Percentiles rank a stretch among this genome's conserved stretches.
Evolutionary conservation across 2,888 invertebrate genomes (phyloP).

Genomic region (Nephrotoma appendiculata): DNA sequence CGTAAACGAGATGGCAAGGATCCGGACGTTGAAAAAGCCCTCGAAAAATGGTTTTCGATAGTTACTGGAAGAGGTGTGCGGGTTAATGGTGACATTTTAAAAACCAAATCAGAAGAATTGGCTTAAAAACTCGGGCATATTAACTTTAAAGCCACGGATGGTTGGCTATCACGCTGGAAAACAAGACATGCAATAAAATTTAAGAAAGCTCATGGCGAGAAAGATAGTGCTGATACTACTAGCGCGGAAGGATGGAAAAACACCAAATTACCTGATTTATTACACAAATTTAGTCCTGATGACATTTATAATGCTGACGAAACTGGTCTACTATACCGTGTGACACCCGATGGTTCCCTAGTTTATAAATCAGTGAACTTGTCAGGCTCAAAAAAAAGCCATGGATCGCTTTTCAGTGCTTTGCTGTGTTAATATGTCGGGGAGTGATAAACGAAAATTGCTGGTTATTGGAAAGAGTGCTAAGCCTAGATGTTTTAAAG

Average conservation of each 20-base stretch:
- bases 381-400: background rate
- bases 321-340: background rate
- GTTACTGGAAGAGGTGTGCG: too few species aligned
- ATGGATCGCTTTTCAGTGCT: background rate
- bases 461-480: background rate
- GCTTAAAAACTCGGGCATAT: too few species aligned
- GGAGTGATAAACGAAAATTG: background rate
- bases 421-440: background rate
- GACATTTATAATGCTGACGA: background rate
- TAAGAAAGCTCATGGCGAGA: too few species aligned
- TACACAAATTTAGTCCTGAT: background rate
- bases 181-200: too few species aligned
- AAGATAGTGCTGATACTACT: too few species aligned
- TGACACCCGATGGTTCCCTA: background rate
- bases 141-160: too few species aligned
- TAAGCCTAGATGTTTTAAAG: background rate
- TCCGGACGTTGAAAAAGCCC: background rate
- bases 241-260: too few species aligned
- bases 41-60: background rate
- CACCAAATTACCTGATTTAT: background rate
- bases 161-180: too few species aligned
- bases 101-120: too few species aligned
- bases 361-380: background rate
- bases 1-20: background rate
- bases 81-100: too few species aligned